Conservation (phyloP, 2,113 vertebrate genomes). For the Alaudala cheleensis region DNA sequence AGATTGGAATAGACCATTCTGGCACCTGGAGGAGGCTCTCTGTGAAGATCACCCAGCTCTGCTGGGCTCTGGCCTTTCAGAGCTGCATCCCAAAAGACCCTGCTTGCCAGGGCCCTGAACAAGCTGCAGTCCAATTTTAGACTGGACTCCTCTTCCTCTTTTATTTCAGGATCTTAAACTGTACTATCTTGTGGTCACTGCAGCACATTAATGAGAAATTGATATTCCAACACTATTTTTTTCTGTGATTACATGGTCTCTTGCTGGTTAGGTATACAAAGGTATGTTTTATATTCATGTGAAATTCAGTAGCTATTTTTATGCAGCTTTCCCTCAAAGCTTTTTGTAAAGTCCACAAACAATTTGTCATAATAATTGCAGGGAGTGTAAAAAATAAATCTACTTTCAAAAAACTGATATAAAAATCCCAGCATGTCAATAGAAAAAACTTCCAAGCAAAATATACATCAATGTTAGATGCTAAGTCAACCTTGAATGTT, state of each 20-base stretch:
- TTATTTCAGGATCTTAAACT: neutral
- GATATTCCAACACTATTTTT: neutral
- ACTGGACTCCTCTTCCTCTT: neutral
- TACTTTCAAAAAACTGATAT: neutral
- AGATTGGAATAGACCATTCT: neutral
- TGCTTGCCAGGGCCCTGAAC: neutral
- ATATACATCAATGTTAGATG: neutral
- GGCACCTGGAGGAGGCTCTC: neutral
- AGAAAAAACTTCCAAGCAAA: neutral
- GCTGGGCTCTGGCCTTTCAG: neutral
- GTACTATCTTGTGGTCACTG: neutral
- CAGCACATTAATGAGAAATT: neutral
- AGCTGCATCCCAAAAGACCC: neutral
- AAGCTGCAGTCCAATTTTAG: neutral
- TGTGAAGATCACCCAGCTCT: neutral
- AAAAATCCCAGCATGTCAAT: neutral
- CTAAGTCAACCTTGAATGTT: neutral
- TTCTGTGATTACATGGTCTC: neutral
- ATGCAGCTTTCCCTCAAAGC: neutral
- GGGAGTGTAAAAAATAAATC: neutral
- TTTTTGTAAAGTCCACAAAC: neutral
- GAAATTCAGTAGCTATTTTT: conserved; percentile 2
- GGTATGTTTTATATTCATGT: conserved; percentile 1
- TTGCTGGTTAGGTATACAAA: neutral
- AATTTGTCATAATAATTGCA: neutral